Base-by-base conservation (phyloP, 2,113 vertebrate species). In the Bubo scandiacus region DNA sequence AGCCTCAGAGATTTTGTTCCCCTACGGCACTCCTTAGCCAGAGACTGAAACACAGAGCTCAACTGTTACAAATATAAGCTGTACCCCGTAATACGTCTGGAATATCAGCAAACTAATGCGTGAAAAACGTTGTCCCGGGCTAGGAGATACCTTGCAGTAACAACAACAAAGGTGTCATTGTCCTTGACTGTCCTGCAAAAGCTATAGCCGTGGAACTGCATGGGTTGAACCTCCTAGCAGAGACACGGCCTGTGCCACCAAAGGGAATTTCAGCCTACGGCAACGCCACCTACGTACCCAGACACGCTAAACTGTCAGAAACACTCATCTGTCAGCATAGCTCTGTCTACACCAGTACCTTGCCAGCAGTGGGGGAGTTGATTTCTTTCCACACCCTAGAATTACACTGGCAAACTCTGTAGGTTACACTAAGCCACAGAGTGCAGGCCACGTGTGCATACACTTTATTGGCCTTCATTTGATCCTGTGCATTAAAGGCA, bases 401-500 rank as follows among this genome's bases (percentile, higher is more conserved):
- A 96, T 96, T 95, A 96, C 86, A 94, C 89, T 96, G 89, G 95
- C 94, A 95, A 96, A 92, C 86, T 91, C 86, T 81, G 77, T 61
- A 94, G 86, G 93, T 95, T 92, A 95, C 89, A 25, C 83, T 94
- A 79, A 96, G 88, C 80, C 88, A 86, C 83, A 83, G 92, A 95
- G 88, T 27, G 55, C 71, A 78, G 80, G 80, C 88, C 95, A 93
- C 43, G 8, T 96, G 94, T 83, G 54, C 77, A 29, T 86, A 70
- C 17, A 23, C 82, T 98, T 96, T 96, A 93, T 95, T 97, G 83
- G 97, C 96, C 91, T 94, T 89, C 95, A 94, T 97, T 96, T 98
- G 95, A 97, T 97, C 94, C 94, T 84, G 47, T 94, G 93, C 65
- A 79, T 89, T 92, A 98, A 96, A 97, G 95, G 77, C 88, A 88